Conservation (phyloP, 2,797 vertebrate species). For the Podarcis lilfordi region DNA sequence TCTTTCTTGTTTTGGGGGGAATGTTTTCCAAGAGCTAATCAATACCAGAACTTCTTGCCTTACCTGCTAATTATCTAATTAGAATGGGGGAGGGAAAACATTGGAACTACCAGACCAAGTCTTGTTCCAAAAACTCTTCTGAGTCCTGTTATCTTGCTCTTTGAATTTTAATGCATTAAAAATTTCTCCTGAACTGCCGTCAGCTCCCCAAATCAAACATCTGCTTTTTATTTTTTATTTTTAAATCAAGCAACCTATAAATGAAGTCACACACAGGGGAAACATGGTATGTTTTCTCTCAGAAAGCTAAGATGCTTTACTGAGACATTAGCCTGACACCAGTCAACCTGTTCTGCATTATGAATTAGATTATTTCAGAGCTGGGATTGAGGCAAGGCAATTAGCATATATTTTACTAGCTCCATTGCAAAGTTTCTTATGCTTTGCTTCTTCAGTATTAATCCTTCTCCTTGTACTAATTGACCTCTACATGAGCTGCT, state of each 20-base stretch:
- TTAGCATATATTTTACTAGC: conserved; percentile 10
- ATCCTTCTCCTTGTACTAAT: conserved; percentile 45
- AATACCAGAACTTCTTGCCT: conserved; percentile 40
- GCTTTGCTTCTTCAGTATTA: conserved; percentile 26
- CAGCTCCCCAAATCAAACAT: conserved; percentile 76
- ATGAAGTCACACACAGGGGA: conserved; percentile 69
- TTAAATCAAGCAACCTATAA: conserved; percentile 68
- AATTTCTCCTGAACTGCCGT: conserved; percentile 74
- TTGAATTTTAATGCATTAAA: conserved; percentile 79
- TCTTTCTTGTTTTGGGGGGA: conserved; percentile 24
- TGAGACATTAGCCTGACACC: conserved; percentile 43
- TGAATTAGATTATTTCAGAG: conserved; percentile 35
- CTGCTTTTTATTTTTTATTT: conserved; percentile 66
- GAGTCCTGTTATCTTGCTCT: conserved; percentile 62
- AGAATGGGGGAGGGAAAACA: conserved; percentile 58
- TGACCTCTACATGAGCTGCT: conserved; percentile 51
- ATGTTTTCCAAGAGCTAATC: conserved; percentile 74
- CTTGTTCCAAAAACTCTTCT: conserved; percentile 55
- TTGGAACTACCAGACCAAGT: conserved; percentile 41
- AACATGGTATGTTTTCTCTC: conserved; percentile 63
- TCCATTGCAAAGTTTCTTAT: conserved; percentile 30
- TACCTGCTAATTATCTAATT: conserved; percentile 75
- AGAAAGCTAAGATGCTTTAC: conserved; percentile 65
- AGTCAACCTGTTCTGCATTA: conserved; percentile 47
- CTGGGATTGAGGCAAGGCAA: not conserved